Evolutionary conservation across 2,888 invertebrate species (phyloP).

Genomic region (Syritta pipiens): DNA sequence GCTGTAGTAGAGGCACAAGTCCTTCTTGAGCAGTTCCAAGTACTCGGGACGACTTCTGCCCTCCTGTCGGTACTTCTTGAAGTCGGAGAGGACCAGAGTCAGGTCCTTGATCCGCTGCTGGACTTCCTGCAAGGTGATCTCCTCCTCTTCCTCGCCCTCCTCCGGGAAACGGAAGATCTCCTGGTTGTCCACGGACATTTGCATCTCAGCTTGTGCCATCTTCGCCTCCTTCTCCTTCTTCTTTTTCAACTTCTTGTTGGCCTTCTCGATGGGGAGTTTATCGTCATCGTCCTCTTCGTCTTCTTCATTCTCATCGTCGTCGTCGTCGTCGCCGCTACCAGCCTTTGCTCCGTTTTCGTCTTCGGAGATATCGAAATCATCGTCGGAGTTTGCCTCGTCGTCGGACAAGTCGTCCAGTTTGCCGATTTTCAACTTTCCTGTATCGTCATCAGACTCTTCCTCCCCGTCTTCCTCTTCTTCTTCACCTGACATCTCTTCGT

Average conservation of each 20-base stretch:
- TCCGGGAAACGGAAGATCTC: constrained; percentile 90
- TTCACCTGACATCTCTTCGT: constrained; percentile 71
- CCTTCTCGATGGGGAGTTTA: constrained; percentile 91
- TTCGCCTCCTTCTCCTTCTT: constrained; percentile 85
- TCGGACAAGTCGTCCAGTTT: constrained; percentile 75
- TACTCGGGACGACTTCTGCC: constrained; percentile 90
- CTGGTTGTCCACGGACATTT: constrained; percentile 88
- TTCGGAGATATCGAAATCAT: constrained; percentile 80
- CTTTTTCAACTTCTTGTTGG: constrained; percentile 87
- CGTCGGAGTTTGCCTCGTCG: constrained; percentile 76
- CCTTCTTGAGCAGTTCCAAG: constrained; percentile 86
- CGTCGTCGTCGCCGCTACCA: constrained; percentile 78
- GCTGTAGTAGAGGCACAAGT: constrained; percentile 96
- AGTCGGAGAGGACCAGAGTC: constrained; percentile 88
- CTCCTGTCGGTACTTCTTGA: constrained; percentile 84
- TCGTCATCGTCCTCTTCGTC: constrained; percentile 82
- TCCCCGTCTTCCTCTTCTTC: constrained; percentile 72
- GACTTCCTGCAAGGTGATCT: constrained; percentile 88
- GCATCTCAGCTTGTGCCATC: constrained; percentile 89
- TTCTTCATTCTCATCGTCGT: constrained; percentile 76
- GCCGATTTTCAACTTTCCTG: constrained; percentile 74
- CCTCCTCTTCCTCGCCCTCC: constrained; percentile 85
- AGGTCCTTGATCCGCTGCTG: constrained; percentile 94
- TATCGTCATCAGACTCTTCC: constrained; percentile 72
- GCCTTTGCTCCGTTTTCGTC: constrained; percentile 76